Evolutionary conservation across 2,113 vertebrate genomes (phyloP).

Genomic region (Odobenus rosmarus): DNA sequence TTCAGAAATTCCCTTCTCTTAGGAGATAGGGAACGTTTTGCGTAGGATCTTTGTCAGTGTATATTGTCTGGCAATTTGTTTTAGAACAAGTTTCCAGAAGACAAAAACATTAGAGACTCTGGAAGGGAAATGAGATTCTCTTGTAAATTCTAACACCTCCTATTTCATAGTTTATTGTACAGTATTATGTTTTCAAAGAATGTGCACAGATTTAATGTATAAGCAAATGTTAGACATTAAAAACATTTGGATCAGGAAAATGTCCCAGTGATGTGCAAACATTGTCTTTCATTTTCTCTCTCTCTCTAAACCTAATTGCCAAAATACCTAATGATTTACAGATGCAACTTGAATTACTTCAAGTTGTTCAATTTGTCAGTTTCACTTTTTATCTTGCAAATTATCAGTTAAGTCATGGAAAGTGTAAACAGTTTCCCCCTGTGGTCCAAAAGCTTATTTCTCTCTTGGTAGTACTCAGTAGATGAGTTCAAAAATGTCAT

Average conservation of each 20-base stretch:
- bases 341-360: background rate
- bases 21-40: background rate
- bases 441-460: background rate
- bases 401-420: background rate
- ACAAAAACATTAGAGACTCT: conserved; percentile 34
- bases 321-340: background rate
- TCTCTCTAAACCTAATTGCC: background rate
- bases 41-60: background rate
- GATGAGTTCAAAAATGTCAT: background rate
- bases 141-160: conserved; percentile 36
- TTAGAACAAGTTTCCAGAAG: conserved; percentile 43
- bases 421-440: background rate
- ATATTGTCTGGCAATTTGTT: conserved; percentile 6
- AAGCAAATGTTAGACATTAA: conserved; percentile 17
- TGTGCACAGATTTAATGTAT: conserved; percentile 12
- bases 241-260: background rate
- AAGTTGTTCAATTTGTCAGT: background rate
- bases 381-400: background rate
- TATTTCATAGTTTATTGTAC: conserved; percentile 36
- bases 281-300: background rate
- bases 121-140: conserved; percentile 50
- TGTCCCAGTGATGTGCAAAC: background rate
- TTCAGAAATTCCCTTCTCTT: conserved; percentile 17
- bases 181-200: background rate
- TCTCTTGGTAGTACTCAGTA: background rate